Conservation (phyloP, 2,113 vertebrate species). For the Eidolon helvum region DNA sequence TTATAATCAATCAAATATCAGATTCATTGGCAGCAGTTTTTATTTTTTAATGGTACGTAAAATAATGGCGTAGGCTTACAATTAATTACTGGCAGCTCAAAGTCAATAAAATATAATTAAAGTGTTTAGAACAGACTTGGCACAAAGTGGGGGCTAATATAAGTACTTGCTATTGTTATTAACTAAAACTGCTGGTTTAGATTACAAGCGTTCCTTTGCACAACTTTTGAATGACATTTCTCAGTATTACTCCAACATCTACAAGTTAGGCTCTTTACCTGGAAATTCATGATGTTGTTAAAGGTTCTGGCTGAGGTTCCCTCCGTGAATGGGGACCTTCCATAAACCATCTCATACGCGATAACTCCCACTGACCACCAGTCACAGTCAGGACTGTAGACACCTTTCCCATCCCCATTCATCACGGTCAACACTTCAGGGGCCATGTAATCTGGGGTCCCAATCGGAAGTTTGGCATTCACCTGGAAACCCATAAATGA, state of each 20-base stretch:
- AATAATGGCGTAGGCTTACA: background rate
- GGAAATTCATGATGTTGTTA: slow-evolving; percentile 96
- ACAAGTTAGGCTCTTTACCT: slow-evolving; percentile 82
- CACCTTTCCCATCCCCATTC: slow-evolving; percentile 84
- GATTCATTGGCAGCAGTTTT: slow-evolving; percentile 21
- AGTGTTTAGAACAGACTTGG: background rate
- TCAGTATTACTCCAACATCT: background rate
- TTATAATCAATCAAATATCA: background rate
- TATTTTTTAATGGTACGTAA: background rate
- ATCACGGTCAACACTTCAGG: slow-evolving; percentile 90
- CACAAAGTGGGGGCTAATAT: background rate
- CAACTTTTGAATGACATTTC: slow-evolving; percentile 6
- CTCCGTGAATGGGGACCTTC: slow-evolving; percentile 91
- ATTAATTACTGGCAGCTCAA: background rate
- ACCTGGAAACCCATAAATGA: slow-evolving; percentile 78
- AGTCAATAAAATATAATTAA: background rate
- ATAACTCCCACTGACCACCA: slow-evolving; percentile 98
- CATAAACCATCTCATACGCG: slow-evolving; percentile 96
- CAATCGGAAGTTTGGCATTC: slow-evolving; percentile 86
- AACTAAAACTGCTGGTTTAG: background rate
- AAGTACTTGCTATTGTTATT: background rate
- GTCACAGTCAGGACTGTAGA: slow-evolving; percentile 91
- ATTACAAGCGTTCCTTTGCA: background rate
- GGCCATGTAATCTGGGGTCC: slow-evolving; percentile 94
- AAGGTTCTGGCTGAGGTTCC: slow-evolving; percentile 91